A percentile compares a stretch with the other conserved stretches of the same genome.
Conservation (phyloP, 1,140 invertebrate species). For the Pseudomyrmex concolor region DNA sequence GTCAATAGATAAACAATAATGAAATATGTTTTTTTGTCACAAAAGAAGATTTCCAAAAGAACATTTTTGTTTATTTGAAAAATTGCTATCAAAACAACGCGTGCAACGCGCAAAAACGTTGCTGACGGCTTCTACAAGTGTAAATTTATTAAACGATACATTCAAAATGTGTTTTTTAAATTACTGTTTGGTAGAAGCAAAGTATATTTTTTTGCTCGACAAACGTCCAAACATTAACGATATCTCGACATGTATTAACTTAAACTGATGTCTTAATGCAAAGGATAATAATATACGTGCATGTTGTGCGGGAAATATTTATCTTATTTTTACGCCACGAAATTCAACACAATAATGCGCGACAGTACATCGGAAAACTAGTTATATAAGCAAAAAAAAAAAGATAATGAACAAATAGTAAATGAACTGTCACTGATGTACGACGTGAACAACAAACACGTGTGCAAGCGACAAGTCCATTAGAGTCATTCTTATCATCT, state of each 20-base stretch:
- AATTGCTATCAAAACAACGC: too few relatives aligned
- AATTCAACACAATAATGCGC: background rate
- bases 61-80: too few relatives aligned
- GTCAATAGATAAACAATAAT: too few relatives aligned
- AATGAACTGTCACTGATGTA: background rate
- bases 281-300: background rate
- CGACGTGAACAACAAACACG: background rate
- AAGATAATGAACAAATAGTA: background rate
- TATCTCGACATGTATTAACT: background rate
- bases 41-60: too few relatives aligned
- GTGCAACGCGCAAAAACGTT: too few relatives aligned
- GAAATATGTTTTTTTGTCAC: too few relatives aligned
- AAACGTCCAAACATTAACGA: too few relatives aligned
- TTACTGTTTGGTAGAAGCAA: too few relatives aligned
- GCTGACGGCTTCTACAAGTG: too few relatives aligned
- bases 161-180: too few relatives aligned
- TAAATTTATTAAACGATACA: too few relatives aligned
- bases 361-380: background rate
- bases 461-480: background rate
- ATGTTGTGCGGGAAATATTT: background rate
- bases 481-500: background rate
- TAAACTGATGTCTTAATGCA: background rate
- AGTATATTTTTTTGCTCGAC: too few relatives aligned
- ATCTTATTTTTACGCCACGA: background rate
- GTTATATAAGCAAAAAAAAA: slow-evolving; percentile 3